These are phyloP conservation scores for Thunnus thynnus DNA, from an alignment of 2,113 vertebrate genomes.

Conservation along the genomic window DNA sequence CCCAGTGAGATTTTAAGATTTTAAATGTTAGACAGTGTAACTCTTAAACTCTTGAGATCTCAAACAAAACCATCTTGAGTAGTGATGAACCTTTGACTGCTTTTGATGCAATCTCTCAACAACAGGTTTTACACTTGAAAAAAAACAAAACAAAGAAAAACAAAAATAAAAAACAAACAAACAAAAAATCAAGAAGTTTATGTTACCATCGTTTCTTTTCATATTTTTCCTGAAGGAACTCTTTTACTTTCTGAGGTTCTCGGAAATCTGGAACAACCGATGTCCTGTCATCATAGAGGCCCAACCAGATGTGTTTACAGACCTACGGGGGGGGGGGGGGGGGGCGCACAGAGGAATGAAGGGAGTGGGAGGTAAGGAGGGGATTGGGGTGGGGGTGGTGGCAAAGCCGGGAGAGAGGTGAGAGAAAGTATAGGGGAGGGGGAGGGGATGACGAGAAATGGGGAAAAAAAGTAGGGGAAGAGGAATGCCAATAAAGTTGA, in stretches of 20 bases:
- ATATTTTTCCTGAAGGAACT: slow-evolving; percentile 99
- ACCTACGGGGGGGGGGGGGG: slow-evolving; percentile 82
- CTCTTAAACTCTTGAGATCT: too few species aligned
- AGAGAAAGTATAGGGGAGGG: slow-evolving; percentile 54
- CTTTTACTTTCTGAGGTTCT: slow-evolving; percentile 99
- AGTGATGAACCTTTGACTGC: not conserved
- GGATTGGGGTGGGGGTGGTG: slow-evolving; percentile 59
- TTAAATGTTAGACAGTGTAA: too few species aligned
- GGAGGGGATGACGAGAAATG: slow-evolving; percentile 45
- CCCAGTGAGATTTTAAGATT: too few species aligned
- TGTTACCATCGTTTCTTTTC: slow-evolving; percentile 99
- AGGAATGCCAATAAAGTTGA: slow-evolving; percentile 75
- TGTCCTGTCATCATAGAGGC: slow-evolving; percentile 98
- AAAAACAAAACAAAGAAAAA: not conserved
- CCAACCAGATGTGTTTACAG: slow-evolving; percentile 99
- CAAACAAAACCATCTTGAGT: too few species aligned
- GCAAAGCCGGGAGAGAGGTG: slow-evolving; percentile 55
- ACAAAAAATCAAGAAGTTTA: slow-evolving; percentile 14
- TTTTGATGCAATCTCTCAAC: not conserved
- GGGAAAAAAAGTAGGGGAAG: slow-evolving; percentile 14
- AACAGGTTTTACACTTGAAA: not conserved
- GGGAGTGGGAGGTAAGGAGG: slow-evolving; percentile 45
- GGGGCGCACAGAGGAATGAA: slow-evolving; percentile 55
- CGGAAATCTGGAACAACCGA: slow-evolving; percentile 98
- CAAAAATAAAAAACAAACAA: slow-evolving; percentile 23